These are phyloP conservation scores for Phenganax subtilis DNA, from an alignment of 92 coral and sea anemone species.

Conservation along the genomic window DNA sequence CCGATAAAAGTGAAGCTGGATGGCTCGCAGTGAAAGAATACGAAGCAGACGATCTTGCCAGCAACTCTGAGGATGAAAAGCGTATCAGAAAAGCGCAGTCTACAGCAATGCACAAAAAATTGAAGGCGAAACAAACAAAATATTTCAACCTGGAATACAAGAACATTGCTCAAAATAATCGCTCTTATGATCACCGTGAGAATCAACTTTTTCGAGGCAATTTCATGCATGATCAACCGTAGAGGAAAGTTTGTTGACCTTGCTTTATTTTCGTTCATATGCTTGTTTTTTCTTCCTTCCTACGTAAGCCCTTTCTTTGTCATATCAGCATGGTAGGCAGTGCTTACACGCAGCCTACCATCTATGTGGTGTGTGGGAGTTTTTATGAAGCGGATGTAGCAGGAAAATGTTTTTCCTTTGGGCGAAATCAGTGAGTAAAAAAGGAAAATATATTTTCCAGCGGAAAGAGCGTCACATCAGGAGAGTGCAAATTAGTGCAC, in stretches of 20 bases:
- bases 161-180: background rate
- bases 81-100: conserved; percentile 2
- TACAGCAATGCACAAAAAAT: background rate
- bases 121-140: background rate
- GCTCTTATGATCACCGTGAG: background rate
- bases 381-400: too few relatives aligned
- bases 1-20: conserved; percentile 48
- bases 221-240: background rate
- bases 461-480: background rate
- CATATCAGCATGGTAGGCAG: background rate
- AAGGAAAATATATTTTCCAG: conserved; percentile 3
- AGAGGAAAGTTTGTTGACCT: too few relatives aligned
- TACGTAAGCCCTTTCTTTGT: background rate
- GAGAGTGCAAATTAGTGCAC: background rate
- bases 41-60: conserved; percentile 41
- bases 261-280: too few relatives aligned
- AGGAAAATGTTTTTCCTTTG: background rate
- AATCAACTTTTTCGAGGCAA: conserved; percentile 10
- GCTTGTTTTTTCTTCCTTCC: too few relatives aligned
- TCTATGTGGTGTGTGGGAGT: background rate
- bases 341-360: conserved; percentile 1
- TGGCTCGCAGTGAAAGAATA: conserved; percentile 45
- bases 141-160: background rate
- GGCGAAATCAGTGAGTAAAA: background rate
- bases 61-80: conserved; percentile 40